phyloP scores from a whole-genome alignment of 2,797 vertebrate species.

The Chrosomus eos region DNA sequence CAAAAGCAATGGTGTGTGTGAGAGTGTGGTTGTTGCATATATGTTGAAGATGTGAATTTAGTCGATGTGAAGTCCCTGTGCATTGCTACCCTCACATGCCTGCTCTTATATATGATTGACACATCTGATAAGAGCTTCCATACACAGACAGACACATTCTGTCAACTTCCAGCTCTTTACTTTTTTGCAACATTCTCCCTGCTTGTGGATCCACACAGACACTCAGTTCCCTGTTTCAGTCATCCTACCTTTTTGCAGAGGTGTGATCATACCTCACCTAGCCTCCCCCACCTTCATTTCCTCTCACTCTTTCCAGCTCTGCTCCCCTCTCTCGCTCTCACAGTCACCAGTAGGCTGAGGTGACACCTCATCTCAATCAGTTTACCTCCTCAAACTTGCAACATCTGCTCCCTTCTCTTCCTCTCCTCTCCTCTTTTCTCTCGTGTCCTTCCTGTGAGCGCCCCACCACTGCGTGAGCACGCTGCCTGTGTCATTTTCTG shows the following conservation, averaged over 20 bases:
- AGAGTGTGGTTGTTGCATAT: conserved; percentile 9
- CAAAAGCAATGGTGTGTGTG: conserved; percentile 19
- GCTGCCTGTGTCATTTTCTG: conserved; percentile 58
- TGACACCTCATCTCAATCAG: conserved; percentile 65
- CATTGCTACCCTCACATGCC: conserved; percentile 24
- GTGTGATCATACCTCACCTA: conserved; percentile 61
- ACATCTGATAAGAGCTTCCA: conserved; percentile 29
- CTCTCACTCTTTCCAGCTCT: conserved; percentile 24
- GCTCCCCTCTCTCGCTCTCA: conserved; percentile 13
- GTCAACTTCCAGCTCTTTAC: conserved; percentile 47
- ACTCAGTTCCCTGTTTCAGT: conserved; percentile 32
- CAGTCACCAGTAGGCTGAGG: conserved; percentile 67
- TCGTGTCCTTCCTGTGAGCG: conserved; percentile 52
- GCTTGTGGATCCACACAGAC: conserved; percentile 43
- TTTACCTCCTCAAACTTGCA: conserved; percentile 65
- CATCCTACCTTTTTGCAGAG: conserved; percentile 45
- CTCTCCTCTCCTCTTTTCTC: conserved; percentile 49
- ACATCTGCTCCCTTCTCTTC: conserved; percentile 58
- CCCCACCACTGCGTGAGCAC: conserved; percentile 45
- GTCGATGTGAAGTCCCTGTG: conserved; percentile 6
- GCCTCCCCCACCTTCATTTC: conserved; percentile 17
- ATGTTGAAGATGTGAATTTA: conserved; percentile 1
- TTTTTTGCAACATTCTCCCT: not conserved
- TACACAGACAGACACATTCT: conserved; percentile 31
- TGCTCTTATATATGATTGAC: conserved; percentile 46